Conservation (phyloP, 2,113 vertebrate genomes). For the Calyptomena viridis region DNA sequence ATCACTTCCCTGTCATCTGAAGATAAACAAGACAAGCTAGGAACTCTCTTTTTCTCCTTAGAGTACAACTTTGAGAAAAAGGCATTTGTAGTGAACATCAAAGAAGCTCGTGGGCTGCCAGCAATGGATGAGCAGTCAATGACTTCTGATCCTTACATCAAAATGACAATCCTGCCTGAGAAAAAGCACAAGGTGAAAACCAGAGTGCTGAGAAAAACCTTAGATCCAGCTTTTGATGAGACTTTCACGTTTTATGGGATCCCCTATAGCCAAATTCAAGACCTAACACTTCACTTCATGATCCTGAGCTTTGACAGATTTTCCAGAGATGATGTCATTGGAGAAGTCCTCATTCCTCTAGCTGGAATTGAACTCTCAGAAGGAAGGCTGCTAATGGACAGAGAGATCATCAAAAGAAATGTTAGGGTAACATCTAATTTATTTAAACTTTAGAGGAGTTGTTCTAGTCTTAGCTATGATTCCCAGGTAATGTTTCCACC, state of each 20-base stretch:
- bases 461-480: background rate
- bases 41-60: conserved; percentile 91
- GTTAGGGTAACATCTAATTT: conserved; percentile 84
- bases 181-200: conserved; percentile 99
- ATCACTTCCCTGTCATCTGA: conserved; percentile 83
- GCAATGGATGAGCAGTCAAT: conserved; percentile 96
- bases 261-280: conserved; percentile 85
- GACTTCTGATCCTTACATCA: conserved; percentile 98
- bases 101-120: conserved; percentile 90
- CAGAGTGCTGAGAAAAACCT: conserved; percentile 93
- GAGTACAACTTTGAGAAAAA: conserved; percentile 98
- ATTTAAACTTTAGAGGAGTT: background rate
- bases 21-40: conserved; percentile 82
- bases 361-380: conserved; percentile 87
- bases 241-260: conserved; percentile 98
- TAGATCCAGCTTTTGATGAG: conserved; percentile 96
- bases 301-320: conserved; percentile 96
- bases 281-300: conserved; percentile 91
- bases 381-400: conserved; percentile 90
- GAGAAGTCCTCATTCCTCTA: conserved; percentile 92
- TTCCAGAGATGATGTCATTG: conserved; percentile 95
- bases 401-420: conserved; percentile 95
- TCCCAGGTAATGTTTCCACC: background rate
- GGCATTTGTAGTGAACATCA: conserved; percentile 95
- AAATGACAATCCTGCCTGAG: conserved; percentile 95